A percentile compares a stretch with the other conserved stretches of the same genome.
phyloP scores from a whole-genome alignment of 2,797 vertebrate species.

The Lepidocolaptes lacrymiger region DNA sequence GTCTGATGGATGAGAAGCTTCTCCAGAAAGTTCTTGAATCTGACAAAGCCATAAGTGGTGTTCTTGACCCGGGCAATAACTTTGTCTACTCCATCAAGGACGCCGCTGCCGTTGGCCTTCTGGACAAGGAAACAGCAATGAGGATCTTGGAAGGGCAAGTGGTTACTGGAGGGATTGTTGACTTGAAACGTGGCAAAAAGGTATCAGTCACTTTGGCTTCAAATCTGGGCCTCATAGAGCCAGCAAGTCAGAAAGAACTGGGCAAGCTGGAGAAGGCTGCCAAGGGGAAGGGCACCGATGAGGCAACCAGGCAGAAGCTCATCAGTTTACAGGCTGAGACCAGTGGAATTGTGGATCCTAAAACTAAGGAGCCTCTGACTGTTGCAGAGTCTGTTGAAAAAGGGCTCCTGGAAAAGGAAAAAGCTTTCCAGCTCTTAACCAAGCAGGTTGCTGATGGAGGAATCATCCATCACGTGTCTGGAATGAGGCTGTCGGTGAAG shows the following conservation, averaged over 20 bases:
- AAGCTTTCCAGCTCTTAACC: conserved; percentile 81
- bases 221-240: conserved; percentile 87
- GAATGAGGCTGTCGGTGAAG: conserved; percentile 86
- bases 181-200: conserved; percentile 88
- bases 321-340: conserved; percentile 89
- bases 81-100: conserved; percentile 84
- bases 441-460: conserved; percentile 91
- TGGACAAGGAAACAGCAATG: conserved; percentile 84
- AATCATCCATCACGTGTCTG: conserved; percentile 89
- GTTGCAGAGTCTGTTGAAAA: conserved; percentile 82
- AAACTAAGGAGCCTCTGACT: conserved; percentile 80
- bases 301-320: conserved; percentile 78
- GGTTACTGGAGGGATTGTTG: conserved; percentile 90
- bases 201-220: conserved; percentile 92
- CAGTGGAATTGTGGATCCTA: conserved; percentile 86
- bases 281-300: conserved; percentile 83
- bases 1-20: conserved; percentile 88
- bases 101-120: conserved; percentile 83
- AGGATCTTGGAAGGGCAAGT: conserved; percentile 92
- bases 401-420: conserved; percentile 79
- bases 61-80: conserved; percentile 84
- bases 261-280: conserved; percentile 89
- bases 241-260: conserved; percentile 78
- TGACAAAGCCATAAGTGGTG: conserved; percentile 88
- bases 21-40: conserved; percentile 87